These are phyloP conservation scores for Muscicapa striata DNA, from an alignment of 2,797 vertebrate species.

Conservation along the genomic window DNA sequence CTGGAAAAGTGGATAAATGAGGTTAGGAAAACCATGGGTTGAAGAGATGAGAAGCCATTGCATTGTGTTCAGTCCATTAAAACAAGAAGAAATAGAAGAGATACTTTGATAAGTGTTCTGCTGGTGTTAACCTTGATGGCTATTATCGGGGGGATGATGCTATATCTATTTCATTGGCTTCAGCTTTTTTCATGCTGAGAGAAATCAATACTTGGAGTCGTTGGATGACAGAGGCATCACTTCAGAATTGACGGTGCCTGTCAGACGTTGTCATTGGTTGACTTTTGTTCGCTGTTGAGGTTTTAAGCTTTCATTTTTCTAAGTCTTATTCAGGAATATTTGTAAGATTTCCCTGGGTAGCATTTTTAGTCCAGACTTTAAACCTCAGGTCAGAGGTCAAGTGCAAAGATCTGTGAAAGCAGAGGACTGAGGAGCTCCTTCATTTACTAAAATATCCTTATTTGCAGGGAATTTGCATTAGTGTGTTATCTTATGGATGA, in stretches of 20 bases:
- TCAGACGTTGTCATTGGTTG: constrained; percentile 93
- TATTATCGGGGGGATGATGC: constrained; percentile 78
- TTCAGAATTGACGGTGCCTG: constrained; percentile 95
- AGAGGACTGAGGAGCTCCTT: constrained; percentile 70
- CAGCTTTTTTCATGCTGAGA: constrained; percentile 82
- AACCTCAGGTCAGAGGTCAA: constrained; percentile 86
- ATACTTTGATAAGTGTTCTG: constrained; percentile 95
- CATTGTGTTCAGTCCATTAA: constrained; percentile 89
- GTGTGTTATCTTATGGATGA: constrained; percentile 67
- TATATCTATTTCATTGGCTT: constrained; percentile 89
- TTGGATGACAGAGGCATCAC: constrained; percentile 88
- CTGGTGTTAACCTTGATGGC: constrained; percentile 96
- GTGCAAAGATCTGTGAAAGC: constrained; percentile 78
- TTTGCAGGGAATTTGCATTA: constrained; percentile 81
- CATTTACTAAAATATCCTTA: constrained; percentile 73
- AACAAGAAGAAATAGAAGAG: constrained; percentile 81
- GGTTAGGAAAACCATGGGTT: constrained; percentile 62
- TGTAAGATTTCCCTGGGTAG: constrained; percentile 86
- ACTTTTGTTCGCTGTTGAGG: constrained; percentile 94
- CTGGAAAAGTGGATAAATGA: constrained; percentile 70
- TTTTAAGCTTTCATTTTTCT: constrained; percentile 96
- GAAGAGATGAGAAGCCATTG: constrained; percentile 76
- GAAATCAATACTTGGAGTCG: constrained; percentile 93
- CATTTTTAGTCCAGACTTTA: constrained; percentile 82
- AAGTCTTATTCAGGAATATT: constrained; percentile 79